phyloP scores from a whole-genome alignment of 2,797 vertebrate genomes.

The Trachurus trachurus region DNA sequence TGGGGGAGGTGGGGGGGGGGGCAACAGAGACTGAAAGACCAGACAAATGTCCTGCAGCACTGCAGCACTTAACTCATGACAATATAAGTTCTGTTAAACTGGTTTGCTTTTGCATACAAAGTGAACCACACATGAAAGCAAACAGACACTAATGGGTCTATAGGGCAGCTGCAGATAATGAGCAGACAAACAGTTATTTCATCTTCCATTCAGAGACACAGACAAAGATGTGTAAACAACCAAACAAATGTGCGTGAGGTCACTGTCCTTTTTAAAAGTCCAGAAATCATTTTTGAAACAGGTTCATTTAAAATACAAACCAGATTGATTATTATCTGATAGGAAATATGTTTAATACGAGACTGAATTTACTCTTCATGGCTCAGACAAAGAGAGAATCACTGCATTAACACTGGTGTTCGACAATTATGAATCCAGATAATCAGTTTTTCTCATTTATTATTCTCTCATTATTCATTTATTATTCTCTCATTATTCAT shows the following conservation, averaged over 20 bases:
- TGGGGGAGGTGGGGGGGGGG: neutral
- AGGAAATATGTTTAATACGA: too few relatives aligned
- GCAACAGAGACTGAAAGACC: neutral
- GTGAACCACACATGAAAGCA: neutral
- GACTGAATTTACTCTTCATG: neutral
- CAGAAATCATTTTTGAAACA: neutral
- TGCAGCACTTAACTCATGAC: neutral
- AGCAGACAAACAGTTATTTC: slow-evolving; percentile 1
- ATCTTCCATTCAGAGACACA: neutral
- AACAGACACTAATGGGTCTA: neutral
- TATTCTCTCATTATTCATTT: too few relatives aligned
- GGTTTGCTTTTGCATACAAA: slow-evolving; percentile 3
- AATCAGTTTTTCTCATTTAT: too few relatives aligned
- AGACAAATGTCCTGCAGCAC: neutral
- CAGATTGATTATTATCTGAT: too few relatives aligned
- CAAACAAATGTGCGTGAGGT: too few relatives aligned
- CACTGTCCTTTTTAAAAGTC: neutral
- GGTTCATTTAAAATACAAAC: neutral
- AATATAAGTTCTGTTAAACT: neutral
- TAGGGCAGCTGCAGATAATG: neutral
- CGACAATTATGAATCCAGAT: too few relatives aligned
- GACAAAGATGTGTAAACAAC: neutral
- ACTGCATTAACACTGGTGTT: too few relatives aligned
- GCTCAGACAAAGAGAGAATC: too few relatives aligned
- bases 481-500: too few relatives aligned